Evolutionary conservation across 2,797 vertebrate species (phyloP), one percentile per base, ranked within the genome.

Genomic region (Oophaga sylvatica): DNA sequence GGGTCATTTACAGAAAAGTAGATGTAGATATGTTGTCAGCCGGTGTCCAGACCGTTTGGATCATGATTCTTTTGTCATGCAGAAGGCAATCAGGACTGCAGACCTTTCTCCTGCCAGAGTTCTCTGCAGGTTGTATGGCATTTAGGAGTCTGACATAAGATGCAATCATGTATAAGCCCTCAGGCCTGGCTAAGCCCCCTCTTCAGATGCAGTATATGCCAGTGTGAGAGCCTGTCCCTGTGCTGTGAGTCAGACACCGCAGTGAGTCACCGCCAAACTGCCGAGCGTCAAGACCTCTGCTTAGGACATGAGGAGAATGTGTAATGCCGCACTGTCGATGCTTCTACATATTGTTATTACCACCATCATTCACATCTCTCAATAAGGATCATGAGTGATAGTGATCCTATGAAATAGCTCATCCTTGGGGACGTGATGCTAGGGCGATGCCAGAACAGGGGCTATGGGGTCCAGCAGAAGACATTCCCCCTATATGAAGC

Each of bases 241-340:
- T 19, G 11, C 31, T 67, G 73, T 83, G 80, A 87, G 86, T 87
- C 86, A 87, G 80, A 59, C 60, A 70, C 45, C 31, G 81, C 81
- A 41, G 20, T 85, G 88, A 81, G 79, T 78, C 84, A 70, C 45
- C 84, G 45, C 26, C 29, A 71, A 87, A 53, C 45, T 17, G 13
- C 31, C 71, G 16, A 75, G 16, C 57, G 5, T 76, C 41, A 77
- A 75, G 80, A 82, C 70, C 86, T 82, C 45, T 82, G 71, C 57
- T 78, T 26, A 83, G 80, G 62, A 83, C 80, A 83, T 70, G 71
- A 83, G 80, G 9, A 20, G 73, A 83, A 83, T 87, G 29, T 48
- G 45, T 83, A 84, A 84, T 80, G 53, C 75, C 7, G 15, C 35
- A 45, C 29, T 26, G n/a, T 20, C 41, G 29, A 26, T 53, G 71